Conservation (phyloP, 2,113 vertebrate genomes). For the Abramis brama region DNA sequence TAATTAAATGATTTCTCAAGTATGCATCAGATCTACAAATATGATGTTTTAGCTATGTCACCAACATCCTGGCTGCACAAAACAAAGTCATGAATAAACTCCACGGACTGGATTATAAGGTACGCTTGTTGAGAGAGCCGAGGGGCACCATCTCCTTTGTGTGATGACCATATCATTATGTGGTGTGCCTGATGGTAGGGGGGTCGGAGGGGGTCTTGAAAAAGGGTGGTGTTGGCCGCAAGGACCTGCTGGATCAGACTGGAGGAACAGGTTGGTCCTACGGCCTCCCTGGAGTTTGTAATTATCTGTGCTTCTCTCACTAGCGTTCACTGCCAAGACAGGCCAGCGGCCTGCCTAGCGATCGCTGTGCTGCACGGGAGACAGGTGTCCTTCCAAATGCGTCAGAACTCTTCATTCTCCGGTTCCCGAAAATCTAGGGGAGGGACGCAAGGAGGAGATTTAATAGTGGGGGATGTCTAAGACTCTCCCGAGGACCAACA, state of each 20-base stretch:
- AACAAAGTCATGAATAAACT: conserved; percentile 7
- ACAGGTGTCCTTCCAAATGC: conserved; percentile 61
- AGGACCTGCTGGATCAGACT: conserved; percentile 56
- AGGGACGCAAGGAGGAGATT: not conserved
- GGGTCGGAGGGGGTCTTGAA: not conserved
- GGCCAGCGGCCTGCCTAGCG: conserved; percentile 30
- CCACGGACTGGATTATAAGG: conserved; percentile 3
- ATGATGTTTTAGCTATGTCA: conserved; percentile 3
- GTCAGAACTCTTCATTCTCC: conserved; percentile 46
- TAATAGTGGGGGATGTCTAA: conserved; percentile 12
- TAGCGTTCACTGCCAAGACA: conserved; percentile 55
- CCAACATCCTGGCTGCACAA: not conserved
- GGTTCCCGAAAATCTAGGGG: not conserved
- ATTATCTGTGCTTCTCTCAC: conserved; percentile 62
- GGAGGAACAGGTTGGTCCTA: conserved; percentile 61
- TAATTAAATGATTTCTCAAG: conserved; percentile 45
- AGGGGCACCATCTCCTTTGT: conserved; percentile 35
- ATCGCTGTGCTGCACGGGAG: conserved; percentile 39
- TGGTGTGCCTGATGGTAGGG: conserved; percentile 8
- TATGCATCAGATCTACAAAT: not conserved
- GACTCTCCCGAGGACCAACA: conserved; percentile 27
- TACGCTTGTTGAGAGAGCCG: not conserved
- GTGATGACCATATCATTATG: conserved; percentile 21
- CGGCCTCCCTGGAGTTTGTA: conserved; percentile 64
- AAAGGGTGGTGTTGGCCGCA: conserved; percentile 45